A percentile compares a stretch with the other conserved stretches of the same genome.
Evolutionary conservation across 2,888 invertebrate species (phyloP).

Genomic region (Melikaiella ostensackeni): DNA sequence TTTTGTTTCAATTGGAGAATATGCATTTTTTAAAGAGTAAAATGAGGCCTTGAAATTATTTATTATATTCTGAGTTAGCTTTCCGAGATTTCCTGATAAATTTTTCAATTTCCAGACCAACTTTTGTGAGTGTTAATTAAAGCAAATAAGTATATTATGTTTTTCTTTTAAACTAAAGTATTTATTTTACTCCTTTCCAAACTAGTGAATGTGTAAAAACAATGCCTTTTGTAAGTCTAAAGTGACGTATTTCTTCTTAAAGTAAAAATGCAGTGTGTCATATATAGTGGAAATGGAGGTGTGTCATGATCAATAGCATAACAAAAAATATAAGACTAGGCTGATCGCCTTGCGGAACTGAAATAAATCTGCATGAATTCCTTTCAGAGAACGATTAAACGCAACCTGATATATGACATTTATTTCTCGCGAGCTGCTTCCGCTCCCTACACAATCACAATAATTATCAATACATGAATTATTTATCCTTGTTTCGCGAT

Average conservation of each 20-base stretch:
- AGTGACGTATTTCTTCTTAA: background rate
- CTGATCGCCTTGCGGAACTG: background rate
- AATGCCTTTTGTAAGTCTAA: conserved; percentile 7
- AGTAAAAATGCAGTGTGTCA: too few species aligned
- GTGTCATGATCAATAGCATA: conserved; percentile 4
- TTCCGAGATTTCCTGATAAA: too few species aligned
- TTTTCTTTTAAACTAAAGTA: background rate
- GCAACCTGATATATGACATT: background rate
- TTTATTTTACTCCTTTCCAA: too few species aligned
- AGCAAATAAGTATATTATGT: background rate
- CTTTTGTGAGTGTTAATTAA: too few species aligned
- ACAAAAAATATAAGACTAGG: background rate
- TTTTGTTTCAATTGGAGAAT: background rate
- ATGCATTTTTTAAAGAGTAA: background rate
- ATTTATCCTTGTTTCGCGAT: background rate
- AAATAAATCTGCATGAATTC: conserved; percentile 2
- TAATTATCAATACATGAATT: background rate
- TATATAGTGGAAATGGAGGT: background rate
- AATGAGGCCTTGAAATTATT: too few species aligned
- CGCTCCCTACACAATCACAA: background rate
- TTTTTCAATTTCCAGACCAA: too few species aligned
- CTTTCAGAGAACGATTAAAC: background rate
- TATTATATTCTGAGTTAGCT: too few species aligned
- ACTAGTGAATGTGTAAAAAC: too few species aligned
- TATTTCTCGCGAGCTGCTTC: background rate